These are phyloP conservation scores for Luperina nickerlii DNA, from an alignment of 2,888 invertebrate species.

Conservation along the genomic window DNA sequence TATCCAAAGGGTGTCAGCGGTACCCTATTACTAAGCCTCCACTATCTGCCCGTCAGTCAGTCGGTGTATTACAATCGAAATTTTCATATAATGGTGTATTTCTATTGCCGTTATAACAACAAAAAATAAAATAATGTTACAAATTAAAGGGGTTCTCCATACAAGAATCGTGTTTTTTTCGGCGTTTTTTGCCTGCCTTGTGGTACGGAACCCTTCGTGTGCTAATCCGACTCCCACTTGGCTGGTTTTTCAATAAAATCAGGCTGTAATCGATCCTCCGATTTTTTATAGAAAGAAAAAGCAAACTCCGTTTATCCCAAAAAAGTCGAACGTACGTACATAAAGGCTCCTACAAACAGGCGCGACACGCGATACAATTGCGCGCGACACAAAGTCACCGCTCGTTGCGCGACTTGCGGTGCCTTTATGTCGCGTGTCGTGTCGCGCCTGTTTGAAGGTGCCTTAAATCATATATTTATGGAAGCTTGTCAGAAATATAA, in stretches of 20 bases:
- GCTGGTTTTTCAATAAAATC: background rate
- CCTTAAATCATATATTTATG: background rate
- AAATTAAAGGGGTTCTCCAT: background rate
- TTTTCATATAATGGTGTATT: too few species aligned
- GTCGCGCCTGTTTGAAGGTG: too few species aligned
- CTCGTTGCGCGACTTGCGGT: too few species aligned
- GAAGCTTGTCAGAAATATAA: background rate
- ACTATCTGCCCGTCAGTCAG: background rate
- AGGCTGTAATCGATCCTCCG: background rate
- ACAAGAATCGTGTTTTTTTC: background rate
- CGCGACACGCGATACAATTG: too few species aligned
- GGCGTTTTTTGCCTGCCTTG: too few species aligned
- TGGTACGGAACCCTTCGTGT: background rate
- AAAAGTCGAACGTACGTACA: background rate
- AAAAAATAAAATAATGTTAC: background rate
- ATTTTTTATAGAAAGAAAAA: background rate
- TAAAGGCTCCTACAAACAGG: background rate
- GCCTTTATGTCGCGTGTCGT: too few species aligned
- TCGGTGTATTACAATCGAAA: background rate
- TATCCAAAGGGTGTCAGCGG: background rate
- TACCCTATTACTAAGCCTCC: background rate
- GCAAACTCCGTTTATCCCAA: background rate
- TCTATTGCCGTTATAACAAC: background rate
- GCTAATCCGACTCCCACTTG: background rate
- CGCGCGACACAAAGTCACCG: too few species aligned